Evolutionary conservation across 2,888 invertebrate genomes (phyloP).

Genomic region (Phortica okadai): DNA sequence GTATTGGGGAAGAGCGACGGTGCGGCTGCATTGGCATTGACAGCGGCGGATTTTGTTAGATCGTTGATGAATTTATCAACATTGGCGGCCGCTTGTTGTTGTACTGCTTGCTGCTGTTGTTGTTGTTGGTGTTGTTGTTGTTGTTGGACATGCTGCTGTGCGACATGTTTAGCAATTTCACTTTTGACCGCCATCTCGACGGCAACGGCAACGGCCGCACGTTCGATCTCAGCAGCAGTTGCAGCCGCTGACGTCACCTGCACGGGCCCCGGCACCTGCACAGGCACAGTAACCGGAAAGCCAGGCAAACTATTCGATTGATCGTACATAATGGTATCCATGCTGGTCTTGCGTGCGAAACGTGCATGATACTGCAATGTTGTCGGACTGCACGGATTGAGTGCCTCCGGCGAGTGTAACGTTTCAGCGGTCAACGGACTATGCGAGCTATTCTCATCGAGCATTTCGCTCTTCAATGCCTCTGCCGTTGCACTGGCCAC

Average conservation of each 20-base stretch:
- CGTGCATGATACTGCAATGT: conserved; percentile 65
- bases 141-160: conserved; percentile 78
- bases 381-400: conserved; percentile 67
- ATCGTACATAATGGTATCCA: conserved; percentile 72
- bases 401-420: conserved; percentile 68
- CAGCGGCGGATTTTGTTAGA: conserved; percentile 65
- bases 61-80: conserved; percentile 71
- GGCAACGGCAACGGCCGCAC: conserved; percentile 69
- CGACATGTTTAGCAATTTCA: conserved; percentile 78
- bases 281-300: conserved; percentile 62
- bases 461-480: conserved; percentile 82
- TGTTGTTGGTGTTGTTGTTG: conserved; percentile 78
- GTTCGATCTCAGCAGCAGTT: conserved; percentile 61
- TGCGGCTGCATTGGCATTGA: conserved; percentile 56
- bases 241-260: conserved; percentile 55
- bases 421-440: conserved; percentile 67
- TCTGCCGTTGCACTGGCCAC: conserved; percentile 73
- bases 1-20: conserved; percentile 59
- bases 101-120: conserved; percentile 77
- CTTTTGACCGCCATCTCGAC: conserved; percentile 78
- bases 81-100: conserved; percentile 78
- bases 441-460: conserved; percentile 85
- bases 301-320: conserved; percentile 71
- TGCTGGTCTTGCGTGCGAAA: conserved; percentile 65
- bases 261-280: conserved; percentile 57